Evolutionary conservation across 2,797 vertebrate genomes (phyloP).

Genomic region (Hirundo rustica): DNA sequence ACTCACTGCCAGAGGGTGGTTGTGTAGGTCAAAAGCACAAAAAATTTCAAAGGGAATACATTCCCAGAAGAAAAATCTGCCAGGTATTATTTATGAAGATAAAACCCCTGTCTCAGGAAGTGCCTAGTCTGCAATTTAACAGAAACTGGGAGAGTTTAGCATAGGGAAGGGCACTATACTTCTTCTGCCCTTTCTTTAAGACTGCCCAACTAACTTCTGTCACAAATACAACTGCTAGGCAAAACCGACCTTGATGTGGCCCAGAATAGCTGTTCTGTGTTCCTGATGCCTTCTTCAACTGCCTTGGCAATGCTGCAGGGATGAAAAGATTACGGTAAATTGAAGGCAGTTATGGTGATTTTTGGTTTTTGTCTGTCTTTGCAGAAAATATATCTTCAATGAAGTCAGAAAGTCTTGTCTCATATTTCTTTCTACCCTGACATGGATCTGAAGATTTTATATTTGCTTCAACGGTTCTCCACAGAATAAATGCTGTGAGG

Average conservation of each 20-base stretch:
- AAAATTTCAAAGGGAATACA: background rate
- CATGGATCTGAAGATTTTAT: background rate
- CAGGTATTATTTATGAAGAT: background rate
- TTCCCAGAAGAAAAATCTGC: background rate
- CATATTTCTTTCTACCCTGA: background rate
- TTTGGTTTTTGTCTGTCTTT: background rate
- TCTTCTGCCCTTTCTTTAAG: background rate
- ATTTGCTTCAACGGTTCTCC: background rate
- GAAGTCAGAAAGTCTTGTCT: background rate
- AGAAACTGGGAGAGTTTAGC: background rate
- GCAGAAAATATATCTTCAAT: background rate
- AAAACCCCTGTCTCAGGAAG: background rate
- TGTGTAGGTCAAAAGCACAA: background rate
- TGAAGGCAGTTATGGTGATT: background rate
- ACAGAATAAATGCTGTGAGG: background rate
- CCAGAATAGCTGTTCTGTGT: background rate
- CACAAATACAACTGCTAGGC: background rate
- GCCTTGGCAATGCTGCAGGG: background rate
- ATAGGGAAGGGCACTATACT: background rate
- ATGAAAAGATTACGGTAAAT: background rate
- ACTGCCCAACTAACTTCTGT: background rate
- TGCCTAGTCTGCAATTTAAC: background rate
- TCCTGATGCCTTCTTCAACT: background rate
- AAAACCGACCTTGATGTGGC: background rate
- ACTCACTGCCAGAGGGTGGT: background rate